Evolutionary conservation across 1,140 invertebrate genomes (phyloP).

Genomic region (Neocloeon triangulifer): DNA sequence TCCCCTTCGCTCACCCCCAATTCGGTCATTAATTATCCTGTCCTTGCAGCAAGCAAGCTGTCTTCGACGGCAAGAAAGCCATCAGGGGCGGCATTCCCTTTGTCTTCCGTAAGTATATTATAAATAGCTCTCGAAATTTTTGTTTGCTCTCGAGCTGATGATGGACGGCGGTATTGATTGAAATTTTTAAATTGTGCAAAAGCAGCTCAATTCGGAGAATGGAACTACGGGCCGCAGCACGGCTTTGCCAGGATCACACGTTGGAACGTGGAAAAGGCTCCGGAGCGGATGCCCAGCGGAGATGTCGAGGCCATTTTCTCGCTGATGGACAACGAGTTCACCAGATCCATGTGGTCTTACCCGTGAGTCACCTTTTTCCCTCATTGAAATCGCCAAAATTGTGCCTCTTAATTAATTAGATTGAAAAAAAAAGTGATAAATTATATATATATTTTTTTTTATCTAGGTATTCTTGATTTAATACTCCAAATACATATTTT

Average conservation of each 20-base stretch:
- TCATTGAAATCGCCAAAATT: not conserved
- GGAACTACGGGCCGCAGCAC: conserved; percentile 81
- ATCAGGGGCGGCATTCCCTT: conserved; percentile 88
- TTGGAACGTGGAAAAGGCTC: conserved; percentile 74
- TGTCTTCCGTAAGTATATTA: conserved; percentile 83
- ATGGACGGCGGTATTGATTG: conserved; percentile 2
- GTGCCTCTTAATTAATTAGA: no score
- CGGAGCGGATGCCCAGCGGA: conserved; percentile 62
- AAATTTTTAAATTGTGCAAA: conserved; percentile 12
- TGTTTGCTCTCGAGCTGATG: not conserved
- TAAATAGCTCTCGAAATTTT: no score
- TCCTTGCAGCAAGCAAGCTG: conserved; percentile 63
- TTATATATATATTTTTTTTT: not conserved
- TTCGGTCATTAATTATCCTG: conserved; percentile 10
- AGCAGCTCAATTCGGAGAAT: conserved; percentile 80
- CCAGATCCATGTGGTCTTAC: conserved; percentile 83
- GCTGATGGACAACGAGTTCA: conserved; percentile 78
- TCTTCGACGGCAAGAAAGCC: conserved; percentile 85
- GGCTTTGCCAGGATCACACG: conserved; percentile 78
- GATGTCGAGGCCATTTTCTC: conserved; percentile 80
- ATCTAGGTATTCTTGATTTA: conserved; percentile 1
- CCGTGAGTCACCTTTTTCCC: conserved; percentile 26
- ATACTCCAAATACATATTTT: conserved; percentile 1
- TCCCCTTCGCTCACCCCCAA: conserved; percentile 8
- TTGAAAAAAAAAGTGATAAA: no score